These are phyloP conservation scores for Euphonia xanthogaster DNA, from an alignment of 2,797 vertebrate genomes.

Conservation along the genomic window DNA sequence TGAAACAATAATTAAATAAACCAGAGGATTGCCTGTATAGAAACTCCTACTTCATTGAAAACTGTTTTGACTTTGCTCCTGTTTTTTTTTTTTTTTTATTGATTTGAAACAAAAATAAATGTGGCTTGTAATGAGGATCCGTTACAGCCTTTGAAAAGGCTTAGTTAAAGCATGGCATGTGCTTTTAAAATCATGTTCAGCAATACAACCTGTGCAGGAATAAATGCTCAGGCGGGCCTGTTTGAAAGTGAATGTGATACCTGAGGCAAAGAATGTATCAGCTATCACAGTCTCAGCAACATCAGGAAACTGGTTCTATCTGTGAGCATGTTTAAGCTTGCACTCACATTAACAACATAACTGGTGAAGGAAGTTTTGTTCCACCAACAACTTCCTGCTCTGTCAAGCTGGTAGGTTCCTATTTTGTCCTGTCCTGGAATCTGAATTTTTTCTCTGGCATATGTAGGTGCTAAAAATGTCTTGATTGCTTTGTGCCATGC, in stretches of 20 bases:
- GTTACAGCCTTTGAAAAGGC: neutral
- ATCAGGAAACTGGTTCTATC: neutral
- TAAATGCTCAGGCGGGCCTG: neutral
- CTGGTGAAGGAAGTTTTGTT: neutral
- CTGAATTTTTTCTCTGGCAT: neutral
- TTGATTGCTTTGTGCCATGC: neutral
- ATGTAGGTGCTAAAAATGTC: neutral
- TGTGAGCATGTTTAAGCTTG: neutral
- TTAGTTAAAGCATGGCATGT: neutral
- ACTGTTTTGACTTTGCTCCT: neutral
- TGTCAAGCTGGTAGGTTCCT: neutral
- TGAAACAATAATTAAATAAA: neutral
- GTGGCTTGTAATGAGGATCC: neutral
- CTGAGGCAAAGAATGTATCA: neutral
- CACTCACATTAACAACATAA: neutral
- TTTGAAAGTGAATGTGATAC: neutral
- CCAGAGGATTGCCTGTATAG: neutral
- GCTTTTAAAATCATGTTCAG: neutral
- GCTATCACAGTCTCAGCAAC: neutral
- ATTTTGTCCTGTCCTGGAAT: neutral
- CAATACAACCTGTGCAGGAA: neutral
- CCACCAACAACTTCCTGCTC: neutral
- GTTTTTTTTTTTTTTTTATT: neutral
- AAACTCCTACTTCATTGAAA: neutral
- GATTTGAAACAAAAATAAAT: neutral